Conservation (phyloP, 2,888 invertebrate species). For the Caenorhabditis virilis region DNA sequence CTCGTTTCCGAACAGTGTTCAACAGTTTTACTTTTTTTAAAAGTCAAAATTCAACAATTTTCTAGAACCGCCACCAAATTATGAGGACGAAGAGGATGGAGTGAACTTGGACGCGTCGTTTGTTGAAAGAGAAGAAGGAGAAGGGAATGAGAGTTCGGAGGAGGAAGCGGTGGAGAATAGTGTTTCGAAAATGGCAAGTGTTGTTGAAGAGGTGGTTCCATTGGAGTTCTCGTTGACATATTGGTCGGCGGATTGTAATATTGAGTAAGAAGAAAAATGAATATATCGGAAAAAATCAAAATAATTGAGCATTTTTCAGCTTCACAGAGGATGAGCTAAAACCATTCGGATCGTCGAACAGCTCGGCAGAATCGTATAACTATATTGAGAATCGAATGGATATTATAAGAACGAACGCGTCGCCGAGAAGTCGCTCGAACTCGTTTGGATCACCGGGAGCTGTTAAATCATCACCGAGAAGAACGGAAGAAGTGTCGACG, state of each 20-base stretch:
- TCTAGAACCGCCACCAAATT: too few relatives aligned
- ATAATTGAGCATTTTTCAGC: conserved; percentile 10
- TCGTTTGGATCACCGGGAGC: conserved; percentile 18
- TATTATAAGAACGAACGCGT: conserved; percentile 18
- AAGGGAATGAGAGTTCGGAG: conserved; percentile 40
- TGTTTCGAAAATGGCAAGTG: neutral
- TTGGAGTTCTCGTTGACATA: conserved; percentile 22
- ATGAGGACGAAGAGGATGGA: conserved; percentile 12
- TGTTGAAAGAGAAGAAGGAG: neutral
- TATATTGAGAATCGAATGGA: conserved; percentile 38
- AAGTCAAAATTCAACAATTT: conserved; percentile 9
- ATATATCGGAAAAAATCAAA: neutral
- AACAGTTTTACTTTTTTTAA: too few relatives aligned
- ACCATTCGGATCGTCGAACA: conserved; percentile 36
- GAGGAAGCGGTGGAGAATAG: conserved; percentile 35
- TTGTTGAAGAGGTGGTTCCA: conserved; percentile 13
- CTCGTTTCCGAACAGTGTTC: too few relatives aligned
- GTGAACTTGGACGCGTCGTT: neutral
- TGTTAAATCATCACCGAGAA: conserved; percentile 8
- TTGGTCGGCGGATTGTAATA: conserved; percentile 31
- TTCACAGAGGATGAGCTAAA: conserved; percentile 39
- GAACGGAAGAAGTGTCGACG: conserved; percentile 9
- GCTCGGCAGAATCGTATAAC: conserved; percentile 14
- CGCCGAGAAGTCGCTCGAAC: conserved; percentile 3
- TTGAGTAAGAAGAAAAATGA: conserved; percentile 7